Base-by-base conservation (phyloP, 2,888 invertebrate genomes). In the Rugalucina vietnamica region DNA sequence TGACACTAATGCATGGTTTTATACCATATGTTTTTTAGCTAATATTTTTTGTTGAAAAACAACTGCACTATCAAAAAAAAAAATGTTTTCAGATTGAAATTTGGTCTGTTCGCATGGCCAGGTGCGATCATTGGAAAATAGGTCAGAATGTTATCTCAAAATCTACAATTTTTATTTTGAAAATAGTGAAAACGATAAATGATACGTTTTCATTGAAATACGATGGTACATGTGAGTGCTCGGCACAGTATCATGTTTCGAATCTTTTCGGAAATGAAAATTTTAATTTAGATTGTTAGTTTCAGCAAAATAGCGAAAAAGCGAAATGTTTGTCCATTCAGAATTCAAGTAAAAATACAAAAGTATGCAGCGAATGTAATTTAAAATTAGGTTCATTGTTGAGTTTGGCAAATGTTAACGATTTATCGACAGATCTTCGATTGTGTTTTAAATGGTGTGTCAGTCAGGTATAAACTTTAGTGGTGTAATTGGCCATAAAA, bases 111-210 rank as follows among this genome's bases (percentile, higher is more conserved):
- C n/a, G n/a, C n/a, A 29, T 60, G 60, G 60, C 60, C 60, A 60
- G 60, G 60, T 60, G 60, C 18, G 29, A 60, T 27, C 60, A 27
- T 10, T 12, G 54, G n/a, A 54, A 54, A 54, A n/a, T 54, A 54
- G 54, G 54, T 54, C n/a, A 54, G 54, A 54, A 54, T 54, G 54
- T 54, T 60, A 29, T 60, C 60, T 8, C 60, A 60, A 60, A 60
- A 60, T 60, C 29, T 24, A 27, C 29, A 27, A 60, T 27, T 60
- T 60, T 60, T 29, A 27, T 60, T 24, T 24, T 8, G 24, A 18
- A 60, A 60, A 27, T 60, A 60, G 60, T 24, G 29, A 60, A 60
- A 60, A 60, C 10, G 60, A 27, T 60, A 60, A 27, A 27, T n/a
- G 21, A 54, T 54, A 54, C 54, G 4, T 54, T 21, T 18, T n/a